Evolutionary conservation across 92 coral and sea anemone species (phyloP), one percentile per base, ranked within the genome.

Genomic region (Heteractis magnifica): DNA sequence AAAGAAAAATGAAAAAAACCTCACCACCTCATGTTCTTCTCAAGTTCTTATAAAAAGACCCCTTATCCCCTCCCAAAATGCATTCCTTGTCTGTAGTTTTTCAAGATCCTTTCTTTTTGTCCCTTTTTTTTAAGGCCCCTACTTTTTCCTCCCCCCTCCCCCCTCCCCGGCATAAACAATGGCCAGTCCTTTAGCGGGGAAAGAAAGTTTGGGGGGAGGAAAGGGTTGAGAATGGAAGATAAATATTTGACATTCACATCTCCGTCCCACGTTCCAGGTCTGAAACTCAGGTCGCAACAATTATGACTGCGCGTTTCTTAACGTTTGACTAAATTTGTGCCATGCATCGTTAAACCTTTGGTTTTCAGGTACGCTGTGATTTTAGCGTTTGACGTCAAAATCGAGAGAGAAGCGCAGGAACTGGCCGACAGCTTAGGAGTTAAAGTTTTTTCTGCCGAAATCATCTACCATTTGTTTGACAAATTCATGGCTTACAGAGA

Each of bases 391-490:
- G 99, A 97, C 59, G 99, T 97, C 19, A 92, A 94, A 75, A 86
- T 97, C 60, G 99, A 97, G 83, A 82, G 99, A 23, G 99, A 97
- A 51, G 97, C 98, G 0, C 98, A 97, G 82, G 99, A 97, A 76
- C 84, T 97, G 77, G 99, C 99, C 5, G 99, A 97, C 90, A 95
- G 81, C 80, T 68, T 97, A 72, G 98, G 99, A 20, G 98, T 97
- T 77, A 97, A 87, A 83, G 79, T 97, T 13, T 97, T 97, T 74
- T 64, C 98, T 13, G 99, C 99, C 15, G 99, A 97, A 58, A 97
- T 97, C 44, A 97, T 97, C 65, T 97, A 97, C 68, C 99, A 97
- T 84, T 88, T 96, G 89, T 96, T 96, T 82, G 99, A 96, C 85
- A 96, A 96, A 75, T 96, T 96, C 81, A 96, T 91, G 21, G 91